A percentile compares a stretch with the other conserved stretches of the same genome.
These are phyloP conservation scores for Pinctada fucata DNA, from an alignment of 2,888 invertebrate species.

Conservation along the genomic window DNA sequence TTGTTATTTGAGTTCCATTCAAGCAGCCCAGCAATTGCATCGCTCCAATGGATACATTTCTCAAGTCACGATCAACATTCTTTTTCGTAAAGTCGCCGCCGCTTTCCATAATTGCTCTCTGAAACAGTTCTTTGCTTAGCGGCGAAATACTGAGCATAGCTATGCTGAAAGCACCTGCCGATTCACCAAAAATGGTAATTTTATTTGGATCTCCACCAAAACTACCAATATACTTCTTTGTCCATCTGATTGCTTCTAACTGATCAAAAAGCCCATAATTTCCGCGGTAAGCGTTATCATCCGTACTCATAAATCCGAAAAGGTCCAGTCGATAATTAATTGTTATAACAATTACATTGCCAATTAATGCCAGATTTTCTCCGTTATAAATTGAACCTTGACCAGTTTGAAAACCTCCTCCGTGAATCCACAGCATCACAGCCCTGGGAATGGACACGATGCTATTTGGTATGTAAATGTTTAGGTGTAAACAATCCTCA, in stretches of 20 bases:
- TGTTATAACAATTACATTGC: background rate
- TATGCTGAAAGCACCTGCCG: background rate
- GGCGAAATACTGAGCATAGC: background rate
- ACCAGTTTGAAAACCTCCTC: background rate
- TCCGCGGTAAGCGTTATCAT: background rate
- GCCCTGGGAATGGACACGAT: background rate
- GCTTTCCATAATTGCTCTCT: background rate
- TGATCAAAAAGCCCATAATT: conserved; percentile 1
- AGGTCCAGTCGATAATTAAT: background rate
- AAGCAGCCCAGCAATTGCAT: background rate
- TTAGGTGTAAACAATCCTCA: background rate
- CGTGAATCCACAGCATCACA: background rate
- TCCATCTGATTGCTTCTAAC: background rate
- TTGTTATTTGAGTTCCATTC: background rate
- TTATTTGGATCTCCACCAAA: background rate
- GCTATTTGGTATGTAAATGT: background rate
- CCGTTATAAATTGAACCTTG: background rate
- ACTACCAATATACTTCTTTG: background rate
- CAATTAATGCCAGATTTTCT: background rate
- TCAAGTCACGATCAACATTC: background rate
- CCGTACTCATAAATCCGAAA: background rate
- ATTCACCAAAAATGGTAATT: background rate
- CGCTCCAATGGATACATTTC: background rate
- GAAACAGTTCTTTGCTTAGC: background rate
- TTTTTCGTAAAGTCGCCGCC: background rate